Percentiles rank a stretch among this genome's conserved stretches.
phyloP scores from a whole-genome alignment of 1,140 invertebrate genomes.

The Drosophila pectinifera region DNA sequence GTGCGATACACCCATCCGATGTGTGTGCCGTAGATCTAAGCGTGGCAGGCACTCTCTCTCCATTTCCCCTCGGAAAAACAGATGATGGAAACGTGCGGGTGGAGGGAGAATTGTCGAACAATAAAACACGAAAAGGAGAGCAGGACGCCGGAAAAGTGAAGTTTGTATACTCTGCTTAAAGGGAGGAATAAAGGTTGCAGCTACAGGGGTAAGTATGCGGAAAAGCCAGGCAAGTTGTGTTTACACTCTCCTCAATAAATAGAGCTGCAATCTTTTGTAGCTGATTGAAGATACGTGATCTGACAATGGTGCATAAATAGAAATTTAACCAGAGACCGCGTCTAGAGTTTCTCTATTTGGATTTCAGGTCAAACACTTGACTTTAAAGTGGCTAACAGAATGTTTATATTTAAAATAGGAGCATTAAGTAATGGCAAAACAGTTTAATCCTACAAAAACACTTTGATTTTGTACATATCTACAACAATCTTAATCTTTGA shows the following conservation, averaged over 20 bases:
- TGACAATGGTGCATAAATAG: constrained; percentile 7
- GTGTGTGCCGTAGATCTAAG: constrained; percentile 56
- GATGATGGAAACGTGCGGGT: constrained; percentile 47
- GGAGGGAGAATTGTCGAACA: constrained; percentile 57
- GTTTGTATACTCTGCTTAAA: constrained; percentile 49
- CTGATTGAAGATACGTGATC: constrained; percentile 21
- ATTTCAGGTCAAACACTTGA: neutral
- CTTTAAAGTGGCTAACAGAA: neutral
- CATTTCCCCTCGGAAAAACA: constrained; percentile 16
- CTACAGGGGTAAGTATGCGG: constrained; percentile 29
- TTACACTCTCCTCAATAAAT: constrained; percentile 37
- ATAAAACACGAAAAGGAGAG: constrained; percentile 67
- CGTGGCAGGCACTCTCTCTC: constrained; percentile 20
- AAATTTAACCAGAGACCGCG: neutral
- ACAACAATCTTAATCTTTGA: too few relatives aligned
- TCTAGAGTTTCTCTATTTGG: neutral
- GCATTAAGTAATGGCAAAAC: neutral
- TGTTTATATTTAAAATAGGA: neutral
- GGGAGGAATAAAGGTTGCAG: constrained; percentile 28
- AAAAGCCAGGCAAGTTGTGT: constrained; percentile 27
- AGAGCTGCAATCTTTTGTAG: constrained; percentile 29
- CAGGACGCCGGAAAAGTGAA: constrained; percentile 40
- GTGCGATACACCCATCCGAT: constrained; percentile 56
- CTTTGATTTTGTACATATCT: too few relatives aligned
- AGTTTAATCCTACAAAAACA: neutral